Percentiles rank a stretch among this genome's conserved stretches.
These are phyloP conservation scores for Chrysochloris asiatica DNA, from an alignment of 2,113 vertebrate species.

Conservation along the genomic window DNA sequence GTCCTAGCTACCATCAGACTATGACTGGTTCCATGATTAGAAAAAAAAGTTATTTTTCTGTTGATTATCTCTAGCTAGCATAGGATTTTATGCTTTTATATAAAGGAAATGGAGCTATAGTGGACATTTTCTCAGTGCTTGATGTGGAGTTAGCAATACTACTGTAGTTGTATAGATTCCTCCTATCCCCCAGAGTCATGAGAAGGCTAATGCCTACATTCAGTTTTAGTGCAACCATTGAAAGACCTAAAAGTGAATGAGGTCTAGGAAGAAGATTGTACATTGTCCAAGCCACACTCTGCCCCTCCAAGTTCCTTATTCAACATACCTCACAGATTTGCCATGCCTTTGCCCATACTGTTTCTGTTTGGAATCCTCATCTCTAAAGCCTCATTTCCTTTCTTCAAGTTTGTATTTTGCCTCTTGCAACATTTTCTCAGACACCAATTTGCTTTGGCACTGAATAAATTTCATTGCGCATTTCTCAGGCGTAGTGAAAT, in stretches of 20 bases:
- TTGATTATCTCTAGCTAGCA: not conserved
- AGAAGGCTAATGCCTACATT: not conserved
- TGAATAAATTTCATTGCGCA: slow-evolving; percentile 5
- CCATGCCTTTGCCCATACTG: not conserved
- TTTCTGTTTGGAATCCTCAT: not conserved
- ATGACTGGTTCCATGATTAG: not conserved
- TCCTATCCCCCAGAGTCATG: not conserved
- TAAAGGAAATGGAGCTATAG: not conserved
- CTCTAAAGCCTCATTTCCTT: not conserved
- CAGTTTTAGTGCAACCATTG: not conserved
- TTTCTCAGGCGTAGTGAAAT: no score
- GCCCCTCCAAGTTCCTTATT: not conserved
- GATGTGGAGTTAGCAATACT: not conserved
- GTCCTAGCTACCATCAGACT: not conserved
- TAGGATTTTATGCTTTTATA: not conserved
- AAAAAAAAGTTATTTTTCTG: not conserved
- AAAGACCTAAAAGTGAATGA: not conserved
- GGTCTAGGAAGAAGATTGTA: not conserved
- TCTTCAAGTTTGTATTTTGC: not conserved
- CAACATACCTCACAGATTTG: not conserved
- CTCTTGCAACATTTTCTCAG: not conserved
- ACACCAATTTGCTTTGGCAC: slow-evolving; percentile 24
- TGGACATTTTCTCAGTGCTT: not conserved
- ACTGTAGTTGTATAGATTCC: not conserved
- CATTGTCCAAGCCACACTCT: not conserved